Conservation (phyloP, 2,113 vertebrate genomes). For the Bubo bubo region DNA sequence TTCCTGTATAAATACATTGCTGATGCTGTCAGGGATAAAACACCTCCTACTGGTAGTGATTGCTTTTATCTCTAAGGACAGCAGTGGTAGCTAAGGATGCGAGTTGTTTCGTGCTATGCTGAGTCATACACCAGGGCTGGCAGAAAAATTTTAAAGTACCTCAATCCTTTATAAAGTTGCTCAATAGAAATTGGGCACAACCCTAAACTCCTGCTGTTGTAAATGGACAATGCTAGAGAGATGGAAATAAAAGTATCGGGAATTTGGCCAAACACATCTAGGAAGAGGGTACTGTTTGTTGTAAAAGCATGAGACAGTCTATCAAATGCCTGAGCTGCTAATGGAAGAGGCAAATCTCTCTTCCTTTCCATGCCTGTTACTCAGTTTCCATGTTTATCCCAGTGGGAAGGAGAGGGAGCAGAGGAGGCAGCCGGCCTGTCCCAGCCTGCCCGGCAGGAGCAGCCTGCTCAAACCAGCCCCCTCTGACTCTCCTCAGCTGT, state of each 20-base stretch:
- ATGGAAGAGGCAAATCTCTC: background rate
- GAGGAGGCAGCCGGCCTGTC: fast-evolving
- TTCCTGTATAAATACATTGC: background rate
- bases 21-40: background rate
- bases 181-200: background rate
- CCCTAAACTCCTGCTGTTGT: background rate
- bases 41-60: background rate
- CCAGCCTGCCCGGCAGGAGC: background rate
- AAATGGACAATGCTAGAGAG: background rate
- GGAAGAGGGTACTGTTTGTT: background rate
- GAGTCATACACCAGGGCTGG: background rate
- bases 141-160: background rate
- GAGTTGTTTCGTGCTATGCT: background rate
- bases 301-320: background rate
- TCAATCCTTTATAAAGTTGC: background rate
- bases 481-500: background rate
- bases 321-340: background rate
- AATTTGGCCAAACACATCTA: background rate
- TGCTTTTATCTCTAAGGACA: background rate
- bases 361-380: background rate
- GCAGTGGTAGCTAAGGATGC: background rate
- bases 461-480: background rate
- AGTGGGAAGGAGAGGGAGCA: background rate
- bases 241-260: background rate
- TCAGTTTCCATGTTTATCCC: background rate